Evolutionary conservation across 2,888 invertebrate genomes (phyloP), one percentile per base, ranked within the genome.

Genomic region (Achlya flavicornis): DNA sequence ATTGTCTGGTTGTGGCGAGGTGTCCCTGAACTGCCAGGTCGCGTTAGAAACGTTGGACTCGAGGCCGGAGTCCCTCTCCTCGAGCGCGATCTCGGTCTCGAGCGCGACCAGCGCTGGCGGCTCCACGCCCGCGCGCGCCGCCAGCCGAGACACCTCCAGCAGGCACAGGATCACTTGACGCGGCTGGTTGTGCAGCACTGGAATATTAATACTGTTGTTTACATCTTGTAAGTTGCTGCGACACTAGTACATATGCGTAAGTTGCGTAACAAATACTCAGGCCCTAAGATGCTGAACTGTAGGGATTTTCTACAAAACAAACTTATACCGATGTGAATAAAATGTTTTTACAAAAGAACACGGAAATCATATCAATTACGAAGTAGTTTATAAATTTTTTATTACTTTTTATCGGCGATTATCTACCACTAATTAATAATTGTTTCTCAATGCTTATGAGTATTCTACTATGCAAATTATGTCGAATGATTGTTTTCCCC

Each of bases 21-120:
- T 75, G 59, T 91, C 93, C 16, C 96, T 93, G 88, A 96, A 96
- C 88, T 96, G 96, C 96, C 96, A 96, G 14, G 95, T 95, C 62
- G 96, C 95, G 80, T 81, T 94, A 73, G 86, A 96, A 94, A 85
- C 95, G 67, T 90, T 95, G 62, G 96, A 95, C 84, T 96, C 96
- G 14, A 95, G 94, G 7, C 95, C 94, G 12, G 95, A 95, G 80
- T 95, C 95, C 35, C 95, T 94, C 85, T 97, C 96, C 84, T 97
- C 97, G 71, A 96, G 94, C n/a, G 97, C 97, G 66, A 98, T 97
- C 93, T 98, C 97, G 80, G 96, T 96, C 91, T 98, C 98, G 75
- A 98, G 94, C 84, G 97, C 96, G 65, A 98, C 97, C 66, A 98
- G 93, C 35, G 93, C 93, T 0, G 98, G 97, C 0, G 98, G 97